Conservation (phyloP, 2,888 invertebrate species). For the Marronus borbonicus region DNA sequence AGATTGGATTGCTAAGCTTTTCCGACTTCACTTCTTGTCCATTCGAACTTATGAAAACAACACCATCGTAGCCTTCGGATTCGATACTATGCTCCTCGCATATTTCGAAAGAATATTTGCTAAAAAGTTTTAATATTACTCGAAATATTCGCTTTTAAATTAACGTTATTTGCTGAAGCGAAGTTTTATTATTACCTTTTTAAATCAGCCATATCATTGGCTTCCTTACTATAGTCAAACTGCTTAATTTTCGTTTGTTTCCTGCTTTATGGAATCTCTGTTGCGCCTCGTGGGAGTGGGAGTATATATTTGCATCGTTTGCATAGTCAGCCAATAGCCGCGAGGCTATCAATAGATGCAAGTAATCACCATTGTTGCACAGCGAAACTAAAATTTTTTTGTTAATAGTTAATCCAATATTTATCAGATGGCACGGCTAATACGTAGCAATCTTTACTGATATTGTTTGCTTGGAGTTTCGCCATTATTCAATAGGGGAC, state of each 20-base stretch:
- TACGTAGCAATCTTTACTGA: not conserved
- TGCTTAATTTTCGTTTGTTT: slow-evolving; percentile 49
- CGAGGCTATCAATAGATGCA: slow-evolving; percentile 52
- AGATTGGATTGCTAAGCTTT: slow-evolving; percentile 69
- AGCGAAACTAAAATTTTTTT: slow-evolving; percentile 11
- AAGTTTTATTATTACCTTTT: slow-evolving; percentile 54
- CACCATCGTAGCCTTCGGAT: slow-evolving; percentile 73
- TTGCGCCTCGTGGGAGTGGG: slow-evolving; percentile 51
- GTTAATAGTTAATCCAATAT: not conserved
- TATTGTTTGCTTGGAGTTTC: not conserved
- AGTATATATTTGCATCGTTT: slow-evolving; percentile 49
- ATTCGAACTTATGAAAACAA: slow-evolving; percentile 75
- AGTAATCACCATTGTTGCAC: slow-evolving; percentile 19
- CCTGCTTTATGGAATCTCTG: slow-evolving; percentile 54
- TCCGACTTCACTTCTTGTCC: slow-evolving; percentile 70
- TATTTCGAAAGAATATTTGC: slow-evolving; percentile 53
- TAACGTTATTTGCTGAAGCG: not conserved
- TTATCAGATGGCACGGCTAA: not conserved
- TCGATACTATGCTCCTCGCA: slow-evolving; percentile 53
- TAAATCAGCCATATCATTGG: slow-evolving; percentile 52
- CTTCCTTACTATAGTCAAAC: slow-evolving; percentile 35
- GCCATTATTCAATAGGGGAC: not conserved
- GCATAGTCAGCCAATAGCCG: slow-evolving; percentile 52
- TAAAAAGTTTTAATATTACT: not conserved
- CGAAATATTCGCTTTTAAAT: slow-evolving; percentile 15